These are phyloP conservation scores for Nerophis lumbriciformis DNA, from an alignment of 2,113 vertebrate species.

Conservation along the genomic window DNA sequence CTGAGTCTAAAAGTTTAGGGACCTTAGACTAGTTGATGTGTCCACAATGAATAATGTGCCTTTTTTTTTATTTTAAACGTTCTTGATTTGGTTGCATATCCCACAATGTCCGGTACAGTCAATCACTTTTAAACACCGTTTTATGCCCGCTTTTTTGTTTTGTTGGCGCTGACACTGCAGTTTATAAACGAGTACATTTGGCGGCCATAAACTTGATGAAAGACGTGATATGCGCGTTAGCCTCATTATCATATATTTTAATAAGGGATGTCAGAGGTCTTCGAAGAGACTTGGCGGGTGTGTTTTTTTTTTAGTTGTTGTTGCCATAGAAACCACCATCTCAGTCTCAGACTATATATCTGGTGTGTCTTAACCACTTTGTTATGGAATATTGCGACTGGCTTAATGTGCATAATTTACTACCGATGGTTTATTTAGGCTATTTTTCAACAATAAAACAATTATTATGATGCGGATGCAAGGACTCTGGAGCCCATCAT, in stretches of 20 bases:
- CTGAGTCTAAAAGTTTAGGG: no score
- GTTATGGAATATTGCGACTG: background rate
- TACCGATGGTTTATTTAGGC: background rate
- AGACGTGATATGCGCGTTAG: background rate
- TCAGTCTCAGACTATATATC: background rate
- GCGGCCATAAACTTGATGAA: background rate
- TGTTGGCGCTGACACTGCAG: background rate
- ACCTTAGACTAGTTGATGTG: no score
- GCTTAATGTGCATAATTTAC: background rate
- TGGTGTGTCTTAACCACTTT: background rate
- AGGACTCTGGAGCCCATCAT: background rate
- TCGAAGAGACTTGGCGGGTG: no score
- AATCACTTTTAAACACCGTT: background rate
- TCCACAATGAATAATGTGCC: background rate
- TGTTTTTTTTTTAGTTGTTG: background rate
- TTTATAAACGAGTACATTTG: background rate
- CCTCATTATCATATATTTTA: conserved; percentile 6
- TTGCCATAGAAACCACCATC: conserved; percentile 29
- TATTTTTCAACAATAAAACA: background rate
- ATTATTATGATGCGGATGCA: background rate
- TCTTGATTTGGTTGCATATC: conserved; percentile 3
- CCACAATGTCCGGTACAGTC: background rate
- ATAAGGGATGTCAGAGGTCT: conserved; percentile 8
- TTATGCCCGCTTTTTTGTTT: background rate
- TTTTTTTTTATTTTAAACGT: background rate